These are phyloP conservation scores for Lasioglossum albipes DNA, from an alignment of 1,140 invertebrate species.

Conservation along the genomic window DNA sequence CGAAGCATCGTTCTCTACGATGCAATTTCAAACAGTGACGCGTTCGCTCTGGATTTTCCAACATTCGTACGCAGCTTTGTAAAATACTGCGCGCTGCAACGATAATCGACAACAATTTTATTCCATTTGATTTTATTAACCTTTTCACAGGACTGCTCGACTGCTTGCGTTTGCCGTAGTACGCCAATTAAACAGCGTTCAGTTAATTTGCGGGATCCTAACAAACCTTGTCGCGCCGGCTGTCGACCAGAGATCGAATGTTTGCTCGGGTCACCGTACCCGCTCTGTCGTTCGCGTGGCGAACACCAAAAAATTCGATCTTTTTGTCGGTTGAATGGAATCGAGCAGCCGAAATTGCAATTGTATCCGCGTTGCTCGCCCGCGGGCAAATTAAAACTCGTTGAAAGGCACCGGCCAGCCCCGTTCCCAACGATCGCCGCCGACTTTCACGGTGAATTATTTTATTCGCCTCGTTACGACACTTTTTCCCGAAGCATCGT, in stretches of 20 bases:
- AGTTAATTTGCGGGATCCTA: constrained; percentile 12
- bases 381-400: constrained; percentile 4
- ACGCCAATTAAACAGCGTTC: neutral
- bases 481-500: no score
- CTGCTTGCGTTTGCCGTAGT: neutral
- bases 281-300: neutral
- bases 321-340: neutral
- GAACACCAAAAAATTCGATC: neutral
- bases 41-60: no score
- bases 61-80: no score
- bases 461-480: neutral
- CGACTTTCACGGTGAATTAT: neutral
- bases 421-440: neutral
- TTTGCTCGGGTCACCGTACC: neutral
- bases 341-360: neutral
- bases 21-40: no score
- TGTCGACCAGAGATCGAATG: neutral
- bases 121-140: no score
- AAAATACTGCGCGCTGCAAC: no score
- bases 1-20: no score
- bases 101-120: no score
- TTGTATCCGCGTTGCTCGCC: neutral
- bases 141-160: neutral
- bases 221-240: neutral
- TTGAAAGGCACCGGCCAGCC: neutral